phyloP scores from a whole-genome alignment of 2,797 vertebrate genomes.

The Sebastolobus altivelis region DNA sequence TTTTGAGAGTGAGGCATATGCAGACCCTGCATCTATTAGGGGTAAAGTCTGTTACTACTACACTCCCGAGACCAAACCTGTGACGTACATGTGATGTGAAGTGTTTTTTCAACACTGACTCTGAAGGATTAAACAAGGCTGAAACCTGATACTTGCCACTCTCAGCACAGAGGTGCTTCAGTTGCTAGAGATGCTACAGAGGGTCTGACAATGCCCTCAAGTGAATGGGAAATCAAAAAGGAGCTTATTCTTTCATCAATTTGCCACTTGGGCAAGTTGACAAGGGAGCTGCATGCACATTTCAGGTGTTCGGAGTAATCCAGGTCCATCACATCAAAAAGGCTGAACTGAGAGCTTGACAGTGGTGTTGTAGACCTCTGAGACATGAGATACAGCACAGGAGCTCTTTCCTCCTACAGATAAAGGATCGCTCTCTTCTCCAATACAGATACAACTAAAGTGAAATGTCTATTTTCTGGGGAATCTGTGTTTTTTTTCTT shows the following conservation, averaged over 20 bases:
- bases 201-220: conserved; percentile 40
- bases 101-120: conserved; percentile 45
- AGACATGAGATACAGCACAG: conserved; percentile 17
- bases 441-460: conserved; percentile 1
- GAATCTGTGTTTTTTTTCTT: conserved; percentile 16
- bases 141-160: conserved; percentile 21
- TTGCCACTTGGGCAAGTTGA: conserved; percentile 31
- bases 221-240: conserved; percentile 49
- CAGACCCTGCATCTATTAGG: conserved; percentile 62
- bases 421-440: not conserved
- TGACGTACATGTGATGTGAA: conserved; percentile 42
- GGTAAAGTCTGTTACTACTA: conserved; percentile 54
- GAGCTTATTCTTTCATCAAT: conserved; percentile 34
- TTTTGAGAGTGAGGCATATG: conserved; percentile 49
- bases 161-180: conserved; percentile 26
- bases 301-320: conserved; percentile 49
- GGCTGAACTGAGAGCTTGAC: conserved; percentile 28
- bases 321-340: conserved; percentile 38
- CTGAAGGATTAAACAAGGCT: conserved; percentile 47
- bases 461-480: not conserved
- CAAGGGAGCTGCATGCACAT: conserved; percentile 27
- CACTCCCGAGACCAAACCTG: conserved; percentile 56
- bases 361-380: conserved; percentile 29
- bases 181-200: conserved; percentile 35
- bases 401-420: conserved; percentile 4